Evolutionary conservation across 2,113 vertebrate species (phyloP), one percentile per base, ranked within the genome.

Genomic region (Centropus unirufus): DNA sequence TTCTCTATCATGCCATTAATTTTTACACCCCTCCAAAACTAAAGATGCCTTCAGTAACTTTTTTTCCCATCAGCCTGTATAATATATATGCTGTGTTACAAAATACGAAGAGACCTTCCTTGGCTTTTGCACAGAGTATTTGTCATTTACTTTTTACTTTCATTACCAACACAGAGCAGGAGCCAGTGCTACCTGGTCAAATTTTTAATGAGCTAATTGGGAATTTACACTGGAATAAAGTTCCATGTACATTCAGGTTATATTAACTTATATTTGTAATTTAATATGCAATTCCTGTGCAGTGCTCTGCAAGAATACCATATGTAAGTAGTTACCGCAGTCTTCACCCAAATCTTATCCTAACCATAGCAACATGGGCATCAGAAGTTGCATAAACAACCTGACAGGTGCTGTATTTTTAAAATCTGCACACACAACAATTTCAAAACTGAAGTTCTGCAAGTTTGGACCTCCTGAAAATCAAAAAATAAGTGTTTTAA

Each of bases 331-430:
- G 95, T 95, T 98, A 93, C 96, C 96, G 97, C 73, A 97, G 95
- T 92, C 91, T 95, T 95, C 77, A 91, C 91, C 94, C 94, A 95
- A 97, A 94, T 91, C 79, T 77, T 79, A 81, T 49, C 89, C 96
- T 97, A 97, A 86, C 97, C 97, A 98, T 97, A 93, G 98, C 97
- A 98, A 98, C 97, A 90, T 46, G 76, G 90, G 93, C 87, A 97
- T 96, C 94, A 89, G 91, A 96, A 84, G 61, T 93, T 97, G 94
- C 94, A 94, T 96, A 94, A 96, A 94, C 89, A 92, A 83, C 87
- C 69, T 84, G 66, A 85, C 75, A 34, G 77, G 81, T 80, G 30
- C 52, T 36, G 16, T 93, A 91, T 95, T 90, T 95, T 97, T 96
- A 97, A 97, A 49, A 95, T 94, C 73, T 86, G 95, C 90, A 95